Conservation (phyloP, 2,797 vertebrate genomes). For the Schizopygopsis malacanthus region DNA sequence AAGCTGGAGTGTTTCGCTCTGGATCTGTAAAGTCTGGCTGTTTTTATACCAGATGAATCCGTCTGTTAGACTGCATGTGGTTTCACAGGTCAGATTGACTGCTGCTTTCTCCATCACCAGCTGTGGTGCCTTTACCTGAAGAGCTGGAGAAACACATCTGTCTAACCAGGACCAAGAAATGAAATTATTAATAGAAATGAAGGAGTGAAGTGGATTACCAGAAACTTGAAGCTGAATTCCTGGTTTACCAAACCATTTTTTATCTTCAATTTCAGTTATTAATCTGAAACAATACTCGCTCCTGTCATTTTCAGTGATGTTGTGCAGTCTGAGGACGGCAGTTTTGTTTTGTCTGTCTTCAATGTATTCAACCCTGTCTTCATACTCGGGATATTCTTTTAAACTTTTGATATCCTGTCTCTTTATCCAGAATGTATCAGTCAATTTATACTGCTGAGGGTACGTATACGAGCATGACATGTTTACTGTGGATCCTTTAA, state of each 20-base stretch:
- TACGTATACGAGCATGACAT: not conserved
- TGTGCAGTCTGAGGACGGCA: not conserved
- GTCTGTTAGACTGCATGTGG: not conserved
- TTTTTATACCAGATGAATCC: constrained; percentile 7
- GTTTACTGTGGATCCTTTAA: not conserved
- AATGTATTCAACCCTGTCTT: not conserved
- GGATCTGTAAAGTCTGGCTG: not conserved
- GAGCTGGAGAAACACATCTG: not conserved
- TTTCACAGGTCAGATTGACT: not conserved
- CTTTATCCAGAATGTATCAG: not conserved
- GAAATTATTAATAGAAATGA: not conserved
- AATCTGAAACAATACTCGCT: not conserved
- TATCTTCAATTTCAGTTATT: accelerated
- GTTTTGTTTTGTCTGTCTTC: not conserved
- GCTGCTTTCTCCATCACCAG: not conserved
- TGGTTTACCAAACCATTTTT: accelerated
- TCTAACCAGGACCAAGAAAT: not conserved
- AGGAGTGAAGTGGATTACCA: not conserved
- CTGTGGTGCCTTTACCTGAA: not conserved
- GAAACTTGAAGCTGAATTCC: not conserved
- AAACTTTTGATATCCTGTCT: too few relatives aligned
- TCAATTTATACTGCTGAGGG: accelerated
- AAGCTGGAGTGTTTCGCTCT: not conserved
- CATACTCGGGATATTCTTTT: not conserved
- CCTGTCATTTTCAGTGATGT: not conserved